Evolutionary conservation across 2,888 invertebrate species (phyloP), one percentile per base, ranked within the genome.

Genomic region (Ptychoptera contaminata): DNA sequence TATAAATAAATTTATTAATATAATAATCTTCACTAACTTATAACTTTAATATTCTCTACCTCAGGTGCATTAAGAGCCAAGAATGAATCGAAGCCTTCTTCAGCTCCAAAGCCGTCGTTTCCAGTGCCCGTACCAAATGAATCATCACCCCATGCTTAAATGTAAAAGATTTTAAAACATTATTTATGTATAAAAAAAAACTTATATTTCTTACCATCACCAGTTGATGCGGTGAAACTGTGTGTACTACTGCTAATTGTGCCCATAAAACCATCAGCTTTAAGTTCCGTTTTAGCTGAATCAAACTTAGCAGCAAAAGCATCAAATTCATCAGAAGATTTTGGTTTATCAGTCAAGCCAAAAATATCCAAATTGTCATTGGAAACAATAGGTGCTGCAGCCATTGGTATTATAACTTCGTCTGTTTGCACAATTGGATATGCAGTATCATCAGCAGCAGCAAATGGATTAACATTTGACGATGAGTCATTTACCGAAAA

Each of bases 291-390:
- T 35, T 67, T 68, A 44, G 67, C 73, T 1, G 63, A 64, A 16
- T 90, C 90, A 56, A 92, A 92, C 61, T 90, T 88, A 2, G 86
- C 83, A 3, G 88, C 79, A 55, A 92, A 92, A 0, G 86, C 90
- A 61, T 91, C 91, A 53, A 91, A 91, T 23, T 76, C 78, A 52
- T 81, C 69, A 46, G 37, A 47, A 15, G 42, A 32, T 29, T 39
- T 46, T 30, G 44, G 31, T 11, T 67, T 63, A 2, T 67, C 60
- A 43, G 62, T 60, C 2, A 65, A 59, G 44, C 65, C 64, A 8
- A 58, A 53, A 55, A 64, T 59, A 37, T 67, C 64, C 10, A 40
- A 12, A 34, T 32, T 34, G 15, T 12, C 35, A 15, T 42, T 31
- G 32, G 14, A 36, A 30, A 32, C 32, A 37, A 8, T 23, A 4